Percentiles rank a stretch among this genome's conserved stretches.
These are phyloP conservation scores for Carlito syrichta DNA, from an alignment of 2,113 vertebrate species.

Conservation along the genomic window DNA sequence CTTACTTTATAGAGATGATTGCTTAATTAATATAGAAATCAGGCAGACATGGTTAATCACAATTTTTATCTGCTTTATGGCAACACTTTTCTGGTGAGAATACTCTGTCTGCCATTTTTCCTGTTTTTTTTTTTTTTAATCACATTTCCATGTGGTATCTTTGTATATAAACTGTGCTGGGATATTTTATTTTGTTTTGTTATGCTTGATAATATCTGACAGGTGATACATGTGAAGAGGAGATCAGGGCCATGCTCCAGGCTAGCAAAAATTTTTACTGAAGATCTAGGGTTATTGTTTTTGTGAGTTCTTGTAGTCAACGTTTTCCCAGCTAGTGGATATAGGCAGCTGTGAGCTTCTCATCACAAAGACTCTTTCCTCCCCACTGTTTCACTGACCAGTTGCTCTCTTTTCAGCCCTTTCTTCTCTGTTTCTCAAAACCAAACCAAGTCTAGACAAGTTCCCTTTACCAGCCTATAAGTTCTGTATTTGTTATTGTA, in stretches of 20 bases:
- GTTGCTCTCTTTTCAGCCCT: neutral
- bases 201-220: neutral
- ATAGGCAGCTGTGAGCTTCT: neutral
- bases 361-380: neutral
- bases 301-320: neutral
- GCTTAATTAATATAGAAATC: neutral
- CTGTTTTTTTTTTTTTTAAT: neutral
- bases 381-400: neutral
- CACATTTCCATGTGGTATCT: neutral
- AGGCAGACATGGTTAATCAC: neutral
- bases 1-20: neutral
- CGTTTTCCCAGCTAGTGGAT: neutral
- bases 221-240: neutral
- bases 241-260: neutral
- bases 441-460: neutral
- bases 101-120: neutral
- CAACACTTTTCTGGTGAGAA: neutral
- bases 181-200: neutral
- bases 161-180: neutral
- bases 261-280: neutral
- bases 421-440: neutral
- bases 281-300: neutral
- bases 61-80: neutral
- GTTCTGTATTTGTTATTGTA: neutral
- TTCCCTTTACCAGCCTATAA: neutral